Evolutionary conservation across 2,113 vertebrate species (phyloP).

Genomic region (Tragelaphus strepsiceros): DNA sequence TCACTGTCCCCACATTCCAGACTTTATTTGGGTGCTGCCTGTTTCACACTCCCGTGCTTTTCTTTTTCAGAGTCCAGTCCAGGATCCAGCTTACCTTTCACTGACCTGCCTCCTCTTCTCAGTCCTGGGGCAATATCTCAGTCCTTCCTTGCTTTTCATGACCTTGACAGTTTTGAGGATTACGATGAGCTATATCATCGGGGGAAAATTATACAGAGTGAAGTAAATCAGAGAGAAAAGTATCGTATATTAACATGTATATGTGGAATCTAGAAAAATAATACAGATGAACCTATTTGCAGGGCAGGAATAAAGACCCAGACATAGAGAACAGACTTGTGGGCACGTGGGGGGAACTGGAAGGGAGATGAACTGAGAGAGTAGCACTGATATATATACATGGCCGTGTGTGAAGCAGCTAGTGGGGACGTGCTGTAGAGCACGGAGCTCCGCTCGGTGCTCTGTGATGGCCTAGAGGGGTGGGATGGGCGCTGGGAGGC

Average conservation of each 20-base stretch:
- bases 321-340: neutral
- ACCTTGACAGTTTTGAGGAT: neutral
- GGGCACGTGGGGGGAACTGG: accelerated
- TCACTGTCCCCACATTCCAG: neutral
- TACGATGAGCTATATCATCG: neutral
- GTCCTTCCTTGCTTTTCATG: neutral
- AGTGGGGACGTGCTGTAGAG: accelerated
- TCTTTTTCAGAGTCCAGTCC: neutral
- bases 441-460: accelerated
- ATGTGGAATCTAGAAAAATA: neutral
- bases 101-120: neutral
- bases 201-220: neutral
- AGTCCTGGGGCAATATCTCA: neutral
- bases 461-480: neutral
- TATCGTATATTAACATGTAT: accelerated
- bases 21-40: neutral
- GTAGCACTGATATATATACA: accelerated
- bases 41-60: neutral
- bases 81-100: neutral
- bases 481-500: accelerated
- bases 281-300: neutral
- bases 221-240: neutral
- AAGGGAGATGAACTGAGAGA: neutral
- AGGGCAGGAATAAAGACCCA: neutral
- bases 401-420: accelerated